Evolutionary conservation across 2,113 vertebrate species (phyloP), one percentile per base, ranked within the genome.

Genomic region (Phyllopteryx taeniolatus): DNA sequence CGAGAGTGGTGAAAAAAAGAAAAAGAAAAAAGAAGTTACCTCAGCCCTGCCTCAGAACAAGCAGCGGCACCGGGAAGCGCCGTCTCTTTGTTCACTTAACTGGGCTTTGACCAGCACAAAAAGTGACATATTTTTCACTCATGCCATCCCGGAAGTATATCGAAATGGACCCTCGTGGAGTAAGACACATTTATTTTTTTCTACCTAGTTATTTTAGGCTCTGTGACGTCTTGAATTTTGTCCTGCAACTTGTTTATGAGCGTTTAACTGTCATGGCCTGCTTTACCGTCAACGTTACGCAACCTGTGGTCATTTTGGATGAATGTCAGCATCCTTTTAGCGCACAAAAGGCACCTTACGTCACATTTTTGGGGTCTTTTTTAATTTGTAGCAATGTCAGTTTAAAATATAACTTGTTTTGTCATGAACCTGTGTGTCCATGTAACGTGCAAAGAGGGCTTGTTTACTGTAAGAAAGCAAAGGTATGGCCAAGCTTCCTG

Each of bases 61-160:
- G 73, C 85, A 77, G 82, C 78, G 79, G 83, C 75, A 80, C 84
- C 86, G 80, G 82, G 77, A 75, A 74, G 76, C 65, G 73, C 77
- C 73, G 84, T 77, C 79, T 82, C 87, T 93, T 93, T 91, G 91
- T 93, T 91, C 85, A 61, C 59, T 61, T 79, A 60, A 64, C 68
- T 80, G 75, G 84, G 84, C 85, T 87, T 80, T 87, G 67, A 79
- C 39, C 79, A 77, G 74, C 70, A 68, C 56, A 70, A 67, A 76
- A 77, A 75, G 75, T 72, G 67, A 84, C 9, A 82, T 72, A 70
- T 76, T 82, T 8, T 56, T 75, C 71, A n/a, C 60, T 59, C 47
- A 90, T 93, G 91, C 83, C 89, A 79, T 79, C 85, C 71, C 80
- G 80, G 68, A 84, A 77, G 74, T 87, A 81, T 67, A 71, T 70